Percentiles rank a stretch among this genome's conserved stretches.
Evolutionary conservation across 2,113 vertebrate species (phyloP).

Genomic region (Martes martes): DNA sequence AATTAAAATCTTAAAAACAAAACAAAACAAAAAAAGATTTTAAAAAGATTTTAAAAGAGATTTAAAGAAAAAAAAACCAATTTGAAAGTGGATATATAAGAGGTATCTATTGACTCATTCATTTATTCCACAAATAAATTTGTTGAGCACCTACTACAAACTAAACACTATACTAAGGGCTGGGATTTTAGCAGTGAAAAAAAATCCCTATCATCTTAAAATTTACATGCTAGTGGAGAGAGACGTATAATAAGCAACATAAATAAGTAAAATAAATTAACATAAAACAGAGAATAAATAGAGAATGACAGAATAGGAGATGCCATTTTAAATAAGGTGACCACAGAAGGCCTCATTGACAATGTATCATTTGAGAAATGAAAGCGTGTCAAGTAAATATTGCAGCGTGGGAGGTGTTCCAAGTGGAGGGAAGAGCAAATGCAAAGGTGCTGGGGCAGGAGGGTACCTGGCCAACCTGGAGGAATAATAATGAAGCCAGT

Average conservation of each 20-base stretch:
- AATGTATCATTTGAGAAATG: not conserved
- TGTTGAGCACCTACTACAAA: not conserved
- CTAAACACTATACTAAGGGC: not conserved
- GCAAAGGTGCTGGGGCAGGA: not conserved
- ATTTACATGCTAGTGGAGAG: not conserved
- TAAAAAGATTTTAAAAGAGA: too few species aligned
- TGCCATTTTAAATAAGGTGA: not conserved
- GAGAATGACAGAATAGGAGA: not conserved
- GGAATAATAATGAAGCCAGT: not conserved
- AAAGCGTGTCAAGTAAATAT: not conserved
- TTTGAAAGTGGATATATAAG: not conserved
- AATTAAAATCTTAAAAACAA: not conserved
- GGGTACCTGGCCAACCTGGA: not conserved
- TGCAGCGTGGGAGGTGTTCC: too few species aligned
- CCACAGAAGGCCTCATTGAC: not conserved
- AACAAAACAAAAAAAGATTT: too few species aligned
- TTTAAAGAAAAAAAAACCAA: not conserved
- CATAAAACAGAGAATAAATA: not conserved
- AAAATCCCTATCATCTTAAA: not conserved
- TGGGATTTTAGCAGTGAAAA: not conserved
- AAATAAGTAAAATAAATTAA: not conserved
- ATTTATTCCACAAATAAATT: not conserved
- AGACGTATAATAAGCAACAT: slow-evolving; percentile 9
- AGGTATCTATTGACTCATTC: not conserved
- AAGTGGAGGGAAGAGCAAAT: not conserved